Conservation (phyloP, 30 jellyfish, hydroid and myxozoan genomes). For the Aurelia sp. region DNA sequence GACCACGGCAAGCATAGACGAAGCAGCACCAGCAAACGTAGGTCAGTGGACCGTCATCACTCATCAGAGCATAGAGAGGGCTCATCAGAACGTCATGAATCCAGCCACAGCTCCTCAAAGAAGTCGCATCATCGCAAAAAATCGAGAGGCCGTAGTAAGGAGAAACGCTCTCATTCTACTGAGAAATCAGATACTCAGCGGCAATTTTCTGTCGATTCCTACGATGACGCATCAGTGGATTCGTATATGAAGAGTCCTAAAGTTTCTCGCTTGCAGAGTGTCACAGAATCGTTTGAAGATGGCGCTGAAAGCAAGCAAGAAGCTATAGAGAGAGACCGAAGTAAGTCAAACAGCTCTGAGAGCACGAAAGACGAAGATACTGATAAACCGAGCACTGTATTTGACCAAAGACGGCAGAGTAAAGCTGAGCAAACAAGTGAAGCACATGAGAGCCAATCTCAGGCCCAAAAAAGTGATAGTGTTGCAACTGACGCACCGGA, state of each 20-base stretch:
- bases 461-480: neutral
- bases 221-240: conserved; percentile 46
- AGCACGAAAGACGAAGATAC: neutral
- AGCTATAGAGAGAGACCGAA: neutral
- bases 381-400: conserved; percentile 28
- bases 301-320: conserved; percentile 11
- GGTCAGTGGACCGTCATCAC: conserved; percentile 51
- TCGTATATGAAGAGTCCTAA: conserved; percentile 41
- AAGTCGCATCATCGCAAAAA: conserved; percentile 50
- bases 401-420: conserved; percentile 27
- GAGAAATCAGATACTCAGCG: conserved; percentile 7
- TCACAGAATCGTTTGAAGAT: conserved; percentile 18
- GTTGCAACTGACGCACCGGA: neutral
- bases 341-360: neutral
- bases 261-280: conserved; percentile 37
- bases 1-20: conserved; percentile 47
- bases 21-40: conserved; percentile 34
- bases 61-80: conserved; percentile 31
- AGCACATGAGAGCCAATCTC: neutral
- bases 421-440: neutral
- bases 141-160: conserved; percentile 53
- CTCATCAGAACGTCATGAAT: conserved; percentile 31
- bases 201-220: conserved; percentile 28
- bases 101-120: conserved; percentile 38
- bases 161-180: conserved; percentile 31